These are phyloP conservation scores for Malachius bipustulatus DNA, from an alignment of 2,888 invertebrate species.

Conservation along the genomic window DNA sequence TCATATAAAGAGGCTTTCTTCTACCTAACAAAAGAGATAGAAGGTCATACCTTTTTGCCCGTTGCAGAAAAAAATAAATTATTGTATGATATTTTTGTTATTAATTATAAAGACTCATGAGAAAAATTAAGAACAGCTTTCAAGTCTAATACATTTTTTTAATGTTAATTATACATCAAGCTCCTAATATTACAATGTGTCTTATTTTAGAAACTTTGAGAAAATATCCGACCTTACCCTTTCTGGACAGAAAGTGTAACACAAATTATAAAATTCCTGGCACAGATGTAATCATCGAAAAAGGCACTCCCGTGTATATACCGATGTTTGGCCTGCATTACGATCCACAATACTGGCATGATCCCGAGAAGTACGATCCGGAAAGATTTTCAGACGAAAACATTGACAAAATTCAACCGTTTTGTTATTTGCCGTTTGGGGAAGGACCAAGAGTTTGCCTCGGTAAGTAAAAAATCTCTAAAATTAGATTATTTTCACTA, in stretches of 20 bases:
- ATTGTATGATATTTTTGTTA: too few species aligned
- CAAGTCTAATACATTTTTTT: too few species aligned
- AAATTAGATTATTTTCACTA: too few species aligned
- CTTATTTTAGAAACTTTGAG: conserved; percentile 33
- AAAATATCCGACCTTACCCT: conserved; percentile 29
- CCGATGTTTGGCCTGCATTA: conserved; percentile 29
- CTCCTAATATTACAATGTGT: conserved; percentile 1
- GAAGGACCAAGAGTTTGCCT: conserved; percentile 4
- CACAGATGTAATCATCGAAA: conserved; percentile 21
- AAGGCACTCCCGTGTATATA: conserved; percentile 27
- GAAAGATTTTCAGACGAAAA: conserved; percentile 29
- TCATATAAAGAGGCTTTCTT: too few species aligned
- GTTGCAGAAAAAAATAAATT: too few species aligned
- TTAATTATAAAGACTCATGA: too few species aligned
- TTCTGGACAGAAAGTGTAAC: conserved; percentile 21
- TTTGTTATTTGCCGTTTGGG: conserved; percentile 5
- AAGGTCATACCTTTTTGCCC: too few species aligned
- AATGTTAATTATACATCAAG: too few species aligned
- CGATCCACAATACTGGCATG: conserved; percentile 29
- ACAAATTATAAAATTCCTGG: conserved; percentile 20
- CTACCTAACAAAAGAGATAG: too few species aligned
- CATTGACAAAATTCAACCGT: conserved; percentile 13
- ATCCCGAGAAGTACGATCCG: conserved; percentile 32
- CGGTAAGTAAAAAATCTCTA: too few species aligned
- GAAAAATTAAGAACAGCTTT: too few species aligned